phyloP scores from a whole-genome alignment of 2,888 invertebrate species.

The Parthenolecanium corni region DNA sequence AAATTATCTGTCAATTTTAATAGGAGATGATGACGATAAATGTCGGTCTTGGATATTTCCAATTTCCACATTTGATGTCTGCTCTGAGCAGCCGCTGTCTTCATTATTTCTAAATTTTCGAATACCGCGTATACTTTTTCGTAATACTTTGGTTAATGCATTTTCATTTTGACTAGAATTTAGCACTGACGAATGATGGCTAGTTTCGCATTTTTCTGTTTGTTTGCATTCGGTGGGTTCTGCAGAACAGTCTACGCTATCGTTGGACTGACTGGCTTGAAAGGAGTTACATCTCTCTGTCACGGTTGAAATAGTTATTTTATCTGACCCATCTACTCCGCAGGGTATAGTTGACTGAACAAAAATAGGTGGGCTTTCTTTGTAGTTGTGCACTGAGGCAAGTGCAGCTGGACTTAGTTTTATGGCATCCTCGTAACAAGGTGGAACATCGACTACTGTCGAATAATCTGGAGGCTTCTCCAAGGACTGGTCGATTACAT shows the following conservation, averaged over 20 bases:
- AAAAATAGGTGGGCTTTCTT: neutral
- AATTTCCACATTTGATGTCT: conserved; percentile 3
- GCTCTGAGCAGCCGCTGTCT: neutral
- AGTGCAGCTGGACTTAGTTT: conserved; percentile 51
- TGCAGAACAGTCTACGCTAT: conserved; percentile 16
- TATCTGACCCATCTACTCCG: neutral
- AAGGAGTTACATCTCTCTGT: neutral
- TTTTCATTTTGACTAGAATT: conserved; percentile 15
- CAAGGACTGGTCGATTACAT: conserved; percentile 42
- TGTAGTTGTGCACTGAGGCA: conserved; percentile 33
- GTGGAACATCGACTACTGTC: conserved; percentile 53
- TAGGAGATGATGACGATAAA: too few species aligned
- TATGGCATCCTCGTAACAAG: conserved; percentile 60
- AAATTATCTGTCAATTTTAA: too few species aligned
- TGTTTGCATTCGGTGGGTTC: neutral
- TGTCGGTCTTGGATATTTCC: neutral
- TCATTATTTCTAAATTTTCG: conserved; percentile 25
- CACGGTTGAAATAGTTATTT: neutral
- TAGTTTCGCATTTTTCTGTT: neutral
- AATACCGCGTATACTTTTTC: conserved; percentile 32
- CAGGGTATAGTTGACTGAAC: too few species aligned
- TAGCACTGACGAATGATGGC: neutral
- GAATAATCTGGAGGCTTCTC: conserved; percentile 64
- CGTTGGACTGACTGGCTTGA: neutral
- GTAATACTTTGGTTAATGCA: conserved; percentile 29